Base-by-base conservation (phyloP, 2,113 vertebrate genomes). In the Pterocles gutturalis region DNA sequence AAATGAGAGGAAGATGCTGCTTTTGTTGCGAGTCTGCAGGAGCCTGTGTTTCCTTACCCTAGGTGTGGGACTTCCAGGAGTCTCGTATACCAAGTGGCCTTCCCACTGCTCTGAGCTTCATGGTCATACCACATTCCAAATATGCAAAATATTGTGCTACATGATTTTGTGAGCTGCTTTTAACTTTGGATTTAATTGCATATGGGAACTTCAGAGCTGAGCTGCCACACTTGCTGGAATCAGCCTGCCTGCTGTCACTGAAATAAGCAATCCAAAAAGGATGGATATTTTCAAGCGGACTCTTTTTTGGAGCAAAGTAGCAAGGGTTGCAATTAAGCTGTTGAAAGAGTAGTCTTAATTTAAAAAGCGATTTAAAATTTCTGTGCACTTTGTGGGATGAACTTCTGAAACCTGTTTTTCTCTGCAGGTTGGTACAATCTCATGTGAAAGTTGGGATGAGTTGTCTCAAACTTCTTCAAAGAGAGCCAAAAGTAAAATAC, bases 91-190 rank as follows among this genome's bases (percentile, higher is more conserved):
- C 46, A 54, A 36, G 46, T 16, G 10, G 4, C 31, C 21, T 54
- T 72, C 29, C 17, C 0, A 0, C 38, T 75, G 31, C 34, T 71
- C 55, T 77, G 46, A 75, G n/a, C 16, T 82, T 82, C 3, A 1
- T 28, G 8, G 14, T 72, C 17, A 3, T 64, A 90, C 18, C 19
- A 11, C 0, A 0, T 51, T 85, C n/a, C 36, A 80, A 13, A 57
- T 76, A 89, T 4, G 78, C 7, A 25, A 1, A 31, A 5, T 48
- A 28, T 2, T 78, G 46, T 26, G 15, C 46, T 58, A 3, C 0
- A 0, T 73, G 19, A n/a, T 58, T 73, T 26, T 60, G 15, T 72
- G 65, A n/a, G 6, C 53, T 82, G 51, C 60, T 78, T 73, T 12
- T 67, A 76, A 38, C 11, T 72, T 31, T 89, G 26, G 6, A n/a